Base-by-base conservation (phyloP, 2,888 invertebrate species). In the Pseudococcus jackbeardsleyi region DNA sequence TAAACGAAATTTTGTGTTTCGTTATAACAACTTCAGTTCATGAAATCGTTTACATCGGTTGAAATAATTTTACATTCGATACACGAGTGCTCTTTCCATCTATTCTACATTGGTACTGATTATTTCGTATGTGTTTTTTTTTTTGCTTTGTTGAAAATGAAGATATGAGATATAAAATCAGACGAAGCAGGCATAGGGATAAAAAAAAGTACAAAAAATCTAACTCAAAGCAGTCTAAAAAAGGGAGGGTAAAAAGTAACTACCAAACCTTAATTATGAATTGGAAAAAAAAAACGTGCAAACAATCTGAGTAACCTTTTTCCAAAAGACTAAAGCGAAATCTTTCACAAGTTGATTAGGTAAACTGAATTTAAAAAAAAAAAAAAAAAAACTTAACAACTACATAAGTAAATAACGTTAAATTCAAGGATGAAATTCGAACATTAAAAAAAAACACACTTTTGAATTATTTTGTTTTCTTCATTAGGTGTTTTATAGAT, bases 1-100 rank as follows among this genome's bases (percentile, higher is more conserved):
- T 50, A 50, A 64, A 64, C 64, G 64, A 64, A 64, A 64, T 64
- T 64, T 64, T 64, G 64, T 22, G 64, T 64, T 64, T 64, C 19
- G 19, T 19, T 64, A 8, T 8, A 64, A 64, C 64, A 64, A 22
- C 64, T 64, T 19, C 19, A 64, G 19, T 64, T 64, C 64, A 19
- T 5, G n/a, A 22, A 15, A 64, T 15, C 12, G 19, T 64, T 64
- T 64, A 64, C 64, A 64, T 64, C 19, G 64, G 64, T 50, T 50
- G 15, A 50, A 64, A 17, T 64, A 64, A 64, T 64, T 19, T 8
- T 64, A 54, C 8, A 64, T 64, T 64, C 64, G 48, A 15, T 50
- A 50, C 42, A 42, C 54, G 19, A 6, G 64, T 64, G 15, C 64
- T 22, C 11, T 50, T 50, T 4, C 12, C 4, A 15, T 64, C 64